Base-by-base conservation (phyloP, 2,888 invertebrate species). In the Dasypogon diadema region DNA sequence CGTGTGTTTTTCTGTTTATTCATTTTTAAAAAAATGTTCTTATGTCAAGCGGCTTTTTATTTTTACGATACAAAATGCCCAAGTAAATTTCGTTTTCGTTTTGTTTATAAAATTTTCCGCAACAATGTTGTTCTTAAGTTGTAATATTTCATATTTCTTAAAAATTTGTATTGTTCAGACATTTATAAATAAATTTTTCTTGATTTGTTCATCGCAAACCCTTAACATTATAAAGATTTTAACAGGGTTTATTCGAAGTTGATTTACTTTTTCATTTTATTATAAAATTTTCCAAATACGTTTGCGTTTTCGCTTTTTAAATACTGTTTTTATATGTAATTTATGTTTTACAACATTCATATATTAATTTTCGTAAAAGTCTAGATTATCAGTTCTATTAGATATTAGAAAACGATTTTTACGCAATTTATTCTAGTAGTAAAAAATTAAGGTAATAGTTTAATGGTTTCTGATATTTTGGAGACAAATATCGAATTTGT, bases 181-280 rank as follows among this genome's bases (percentile, higher is more conserved):
- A 54, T 54, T n/a, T 4, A 68, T 24, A 68, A 21, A 54, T 51
- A 54, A 26, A 54, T 30, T 16, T 70, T 37, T 37, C 10, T 56
- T 73, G 73, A 73, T 73, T 73, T 73, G 73, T 73, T 56, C 56
- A 18, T 42, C 73, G 73, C 73, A 73, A 73, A 34, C 73, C 73
- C 30, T 70, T 54, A 18, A 5, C 10, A n/a, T 34, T 68, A 48
- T 22, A 24, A 46, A 48, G 16, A 22, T 60, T 21, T 37, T 21
- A 8, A 4, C 34, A 60, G 18, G 60, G 60, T 16, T 60, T 60
- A 12, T 37, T 37, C 21, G n/a, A 60, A 37, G 16, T 51, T 24
- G 30, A 18, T 26, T 30, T 48, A 21, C 26, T 2, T 30, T 65
- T 46, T 68, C 12, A 34, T 6, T 34, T 18, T 37, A 12, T 2